Evolutionary conservation across 2,797 vertebrate genomes (phyloP).

Genomic region (Mastacembelus armatus): DNA sequence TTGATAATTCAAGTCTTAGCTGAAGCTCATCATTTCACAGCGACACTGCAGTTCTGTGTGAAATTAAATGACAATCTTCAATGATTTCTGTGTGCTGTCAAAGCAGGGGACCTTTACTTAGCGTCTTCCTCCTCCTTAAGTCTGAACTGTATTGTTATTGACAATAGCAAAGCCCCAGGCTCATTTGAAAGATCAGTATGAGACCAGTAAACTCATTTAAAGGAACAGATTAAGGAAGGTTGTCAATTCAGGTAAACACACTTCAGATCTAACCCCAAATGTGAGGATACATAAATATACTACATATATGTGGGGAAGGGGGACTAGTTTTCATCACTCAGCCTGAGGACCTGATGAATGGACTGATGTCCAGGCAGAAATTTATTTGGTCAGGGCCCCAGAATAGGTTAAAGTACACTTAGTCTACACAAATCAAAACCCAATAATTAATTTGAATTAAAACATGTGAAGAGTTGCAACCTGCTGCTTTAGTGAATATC

Average conservation of each 20-base stretch:
- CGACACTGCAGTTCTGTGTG: constrained; percentile 8
- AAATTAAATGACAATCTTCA: neutral
- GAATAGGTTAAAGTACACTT: too few relatives aligned
- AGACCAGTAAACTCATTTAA: neutral
- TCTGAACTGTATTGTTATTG: neutral
- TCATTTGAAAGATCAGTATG: neutral
- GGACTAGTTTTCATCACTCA: neutral
- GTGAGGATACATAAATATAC: neutral
- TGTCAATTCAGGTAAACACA: neutral
- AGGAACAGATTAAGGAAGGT: neutral
- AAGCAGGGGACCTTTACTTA: neutral
- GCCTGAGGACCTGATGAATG: too few relatives aligned
- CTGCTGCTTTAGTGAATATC: too few relatives aligned
- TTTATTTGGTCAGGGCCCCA: too few relatives aligned
- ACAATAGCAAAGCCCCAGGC: neutral
- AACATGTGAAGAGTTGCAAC: too few relatives aligned
- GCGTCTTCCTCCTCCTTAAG: neutral
- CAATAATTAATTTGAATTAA: too few relatives aligned
- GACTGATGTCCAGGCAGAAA: too few relatives aligned
- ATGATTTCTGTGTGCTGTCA: neutral
- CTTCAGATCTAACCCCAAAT: neutral
- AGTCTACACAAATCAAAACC: too few relatives aligned
- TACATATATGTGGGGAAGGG: fast-evolving
- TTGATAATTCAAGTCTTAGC: constrained; percentile 13
- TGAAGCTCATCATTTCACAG: constrained; percentile 15